phyloP scores from a whole-genome alignment of 2,113 vertebrate species.

The Atlantisia rogersi region DNA sequence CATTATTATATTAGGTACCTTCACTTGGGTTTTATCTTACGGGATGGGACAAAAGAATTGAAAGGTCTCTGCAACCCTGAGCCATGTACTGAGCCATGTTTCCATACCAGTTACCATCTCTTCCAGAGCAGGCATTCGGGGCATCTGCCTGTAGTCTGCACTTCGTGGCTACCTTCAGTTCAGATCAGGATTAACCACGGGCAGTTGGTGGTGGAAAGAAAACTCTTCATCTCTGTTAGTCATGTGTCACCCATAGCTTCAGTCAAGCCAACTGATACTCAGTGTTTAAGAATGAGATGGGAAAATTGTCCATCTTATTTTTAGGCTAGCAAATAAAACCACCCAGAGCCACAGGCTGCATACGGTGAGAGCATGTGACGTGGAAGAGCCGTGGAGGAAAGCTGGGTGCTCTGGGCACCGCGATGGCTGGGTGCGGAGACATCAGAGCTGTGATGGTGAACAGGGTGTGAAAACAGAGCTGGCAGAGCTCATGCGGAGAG shows the following conservation, averaged over 20 bases:
- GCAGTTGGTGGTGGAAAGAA: neutral
- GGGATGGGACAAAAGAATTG: neutral
- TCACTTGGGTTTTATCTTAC: neutral
- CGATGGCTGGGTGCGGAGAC: neutral
- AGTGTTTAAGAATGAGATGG: neutral
- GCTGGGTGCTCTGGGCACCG: neutral
- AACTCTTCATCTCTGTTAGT: neutral
- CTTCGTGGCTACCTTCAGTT: neutral
- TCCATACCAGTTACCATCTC: neutral
- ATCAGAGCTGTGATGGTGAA: neutral
- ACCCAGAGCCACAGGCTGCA: neutral
- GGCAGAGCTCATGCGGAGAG: neutral
- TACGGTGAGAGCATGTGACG: fast-evolving
- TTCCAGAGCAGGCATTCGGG: neutral
- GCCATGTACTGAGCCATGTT: neutral
- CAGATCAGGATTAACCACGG: neutral
- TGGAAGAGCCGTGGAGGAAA: neutral
- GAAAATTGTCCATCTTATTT: neutral
- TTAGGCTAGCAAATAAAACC: neutral
- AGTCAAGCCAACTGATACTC: neutral
- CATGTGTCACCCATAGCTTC: neutral
- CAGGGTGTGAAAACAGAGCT: neutral
- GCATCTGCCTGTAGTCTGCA: neutral
- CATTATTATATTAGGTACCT: neutral
- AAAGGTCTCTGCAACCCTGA: neutral